A percentile compares a stretch with the other conserved stretches of the same genome.
phyloP scores from a whole-genome alignment of 2,113 vertebrate species.

The Corapipo altera region DNA sequence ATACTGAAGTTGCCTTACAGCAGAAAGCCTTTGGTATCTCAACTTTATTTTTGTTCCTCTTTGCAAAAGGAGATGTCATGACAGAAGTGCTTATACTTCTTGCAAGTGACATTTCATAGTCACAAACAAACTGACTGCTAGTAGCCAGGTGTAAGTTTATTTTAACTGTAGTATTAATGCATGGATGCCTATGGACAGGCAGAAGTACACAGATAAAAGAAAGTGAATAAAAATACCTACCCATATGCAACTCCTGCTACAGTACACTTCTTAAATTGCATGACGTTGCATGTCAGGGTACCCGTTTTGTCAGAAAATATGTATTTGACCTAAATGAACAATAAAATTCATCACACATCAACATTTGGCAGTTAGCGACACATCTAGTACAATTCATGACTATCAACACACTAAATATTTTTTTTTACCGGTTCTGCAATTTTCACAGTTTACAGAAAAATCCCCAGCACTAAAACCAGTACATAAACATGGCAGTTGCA shows the following conservation, averaged over 20 bases:
- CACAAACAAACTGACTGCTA: background rate
- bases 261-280: slow-evolving; percentile 99
- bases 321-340: slow-evolving; percentile 90
- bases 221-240: slow-evolving; percentile 73
- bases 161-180: background rate
- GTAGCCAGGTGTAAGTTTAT: background rate
- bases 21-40: background rate
- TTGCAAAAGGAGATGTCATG: background rate
- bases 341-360: slow-evolving; percentile 17
- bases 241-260: slow-evolving; percentile 95
- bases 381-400: background rate
- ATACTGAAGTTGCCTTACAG: background rate
- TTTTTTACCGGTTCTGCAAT: background rate
- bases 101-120: background rate
- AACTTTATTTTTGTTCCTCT: background rate
- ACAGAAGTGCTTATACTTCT: background rate
- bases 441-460: background rate
- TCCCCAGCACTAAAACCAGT: background rate
- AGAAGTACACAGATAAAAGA: background rate
- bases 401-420: background rate
- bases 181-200: background rate
- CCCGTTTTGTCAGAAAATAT: slow-evolving; percentile 99
- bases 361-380: background rate
- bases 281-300: slow-evolving; percentile 97
- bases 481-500: background rate